Percentiles rank a stretch among this genome's conserved stretches.
These are phyloP conservation scores for Pyrgus malvae DNA, from an alignment of 2,888 invertebrate species.

Conservation along the genomic window DNA sequence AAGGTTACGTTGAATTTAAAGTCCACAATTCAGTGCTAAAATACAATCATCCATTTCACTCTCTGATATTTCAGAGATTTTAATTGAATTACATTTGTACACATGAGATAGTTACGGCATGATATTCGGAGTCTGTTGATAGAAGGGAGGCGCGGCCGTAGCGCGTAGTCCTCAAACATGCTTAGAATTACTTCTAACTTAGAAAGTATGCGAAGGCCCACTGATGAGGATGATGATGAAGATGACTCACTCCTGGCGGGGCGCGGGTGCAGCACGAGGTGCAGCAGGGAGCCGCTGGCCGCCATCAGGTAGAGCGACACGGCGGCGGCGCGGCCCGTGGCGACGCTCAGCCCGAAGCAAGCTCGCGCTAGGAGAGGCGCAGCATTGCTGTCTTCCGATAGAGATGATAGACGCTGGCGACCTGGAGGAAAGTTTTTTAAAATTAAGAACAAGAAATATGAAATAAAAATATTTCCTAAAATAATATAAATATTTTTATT, in stretches of 20 bases:
- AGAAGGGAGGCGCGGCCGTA: too few species aligned
- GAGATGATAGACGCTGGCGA: conserved; percentile 86
- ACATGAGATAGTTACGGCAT: too few species aligned
- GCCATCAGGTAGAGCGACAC: conserved; percentile 96
- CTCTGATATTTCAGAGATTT: too few species aligned
- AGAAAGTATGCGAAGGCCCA: too few species aligned
- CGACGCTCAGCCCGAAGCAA: conserved; percentile 58
- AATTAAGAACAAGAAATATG: background rate
- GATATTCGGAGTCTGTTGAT: too few species aligned
- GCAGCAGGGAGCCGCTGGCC: conserved; percentile 92
- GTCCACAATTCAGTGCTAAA: background rate
- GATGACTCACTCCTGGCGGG: conserved; percentile 63
- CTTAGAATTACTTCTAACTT: too few species aligned
- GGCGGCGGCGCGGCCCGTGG: conserved; percentile 84
- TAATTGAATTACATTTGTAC: too few species aligned
- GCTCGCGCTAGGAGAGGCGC: conserved; percentile 90
- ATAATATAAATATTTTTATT: too few species aligned
- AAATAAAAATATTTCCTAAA: too few species aligned
- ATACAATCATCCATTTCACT: too few species aligned
- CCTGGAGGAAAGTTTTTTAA: conserved; percentile 50
- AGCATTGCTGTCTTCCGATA: conserved; percentile 85
- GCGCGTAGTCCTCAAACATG: background rate
- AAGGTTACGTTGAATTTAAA: background rate
- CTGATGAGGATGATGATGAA: too few species aligned
- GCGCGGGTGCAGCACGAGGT: conserved; percentile 93